Conservation (phyloP, 2,797 vertebrate genomes). For the Pagetopsis macropterus region DNA sequence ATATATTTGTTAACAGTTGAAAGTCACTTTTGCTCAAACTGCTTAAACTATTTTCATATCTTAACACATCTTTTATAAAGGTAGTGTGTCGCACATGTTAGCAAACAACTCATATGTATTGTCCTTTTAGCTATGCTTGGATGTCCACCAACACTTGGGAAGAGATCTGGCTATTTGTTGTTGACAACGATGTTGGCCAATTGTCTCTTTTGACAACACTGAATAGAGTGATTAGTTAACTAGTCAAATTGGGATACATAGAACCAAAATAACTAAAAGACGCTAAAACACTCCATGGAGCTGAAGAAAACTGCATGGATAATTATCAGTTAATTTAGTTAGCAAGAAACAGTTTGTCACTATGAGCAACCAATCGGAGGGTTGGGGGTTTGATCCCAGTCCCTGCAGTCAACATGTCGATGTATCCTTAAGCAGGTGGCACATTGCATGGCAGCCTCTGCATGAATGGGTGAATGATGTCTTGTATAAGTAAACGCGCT, state of each 20-base stretch:
- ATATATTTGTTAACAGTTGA: background rate
- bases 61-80: background rate
- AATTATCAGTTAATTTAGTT: background rate
- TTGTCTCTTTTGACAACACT: background rate
- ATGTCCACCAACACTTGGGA: background rate
- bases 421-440: too few species aligned
- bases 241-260: background rate
- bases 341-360: background rate
- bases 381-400: too few species aligned
- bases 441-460: too few species aligned
- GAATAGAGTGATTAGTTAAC: background rate
- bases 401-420: too few species aligned
- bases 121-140: background rate
- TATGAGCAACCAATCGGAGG: too few species aligned
- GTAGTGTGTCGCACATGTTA: background rate
- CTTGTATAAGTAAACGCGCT: too few species aligned
- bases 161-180: background rate
- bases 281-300: background rate
- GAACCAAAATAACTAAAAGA: constrained; percentile 10
- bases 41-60: background rate
- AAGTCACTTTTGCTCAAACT: background rate
- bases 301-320: background rate
- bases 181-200: background rate
- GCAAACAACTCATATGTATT: background rate
- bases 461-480: too few species aligned